Evolutionary conservation across 2,888 invertebrate species (phyloP).

Genomic region (Spilarctia lutea): DNA sequence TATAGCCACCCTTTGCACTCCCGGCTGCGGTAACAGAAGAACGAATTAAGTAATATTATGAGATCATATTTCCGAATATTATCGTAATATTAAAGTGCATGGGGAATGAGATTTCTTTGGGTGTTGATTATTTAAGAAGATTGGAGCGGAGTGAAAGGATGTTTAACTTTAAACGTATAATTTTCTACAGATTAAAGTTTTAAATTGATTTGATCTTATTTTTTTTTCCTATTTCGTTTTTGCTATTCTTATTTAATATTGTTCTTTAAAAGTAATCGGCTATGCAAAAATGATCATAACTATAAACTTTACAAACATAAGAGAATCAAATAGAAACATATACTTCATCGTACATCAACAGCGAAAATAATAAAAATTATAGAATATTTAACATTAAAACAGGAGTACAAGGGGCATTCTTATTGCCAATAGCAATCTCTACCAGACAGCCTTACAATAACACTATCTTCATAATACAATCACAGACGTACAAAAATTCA

Average conservation of each 20-base stretch:
- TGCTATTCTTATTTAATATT: no score
- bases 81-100: slow-evolving; percentile 17
- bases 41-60: slow-evolving; percentile 2
- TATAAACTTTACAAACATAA: no score
- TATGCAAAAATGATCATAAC: no score
- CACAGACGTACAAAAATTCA: not conserved
- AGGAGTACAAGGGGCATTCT: not conserved
- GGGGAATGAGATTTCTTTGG: not conserved
- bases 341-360: no score
- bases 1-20: slow-evolving; percentile 11
- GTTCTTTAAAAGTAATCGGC: no score
- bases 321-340: no score
- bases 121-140: not conserved
- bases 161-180: no score
- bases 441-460: not conserved
- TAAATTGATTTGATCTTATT: no score
- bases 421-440: not conserved
- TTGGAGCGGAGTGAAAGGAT: not conserved
- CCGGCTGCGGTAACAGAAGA: not conserved
- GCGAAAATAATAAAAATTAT: no score
- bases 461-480: not conserved
- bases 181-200: no score
- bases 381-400: not conserved
- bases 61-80: slow-evolving; percentile 21
- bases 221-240: no score